Conservation (phyloP, 1,140 invertebrate species). For the Brachionus calyciflorus region DNA sequence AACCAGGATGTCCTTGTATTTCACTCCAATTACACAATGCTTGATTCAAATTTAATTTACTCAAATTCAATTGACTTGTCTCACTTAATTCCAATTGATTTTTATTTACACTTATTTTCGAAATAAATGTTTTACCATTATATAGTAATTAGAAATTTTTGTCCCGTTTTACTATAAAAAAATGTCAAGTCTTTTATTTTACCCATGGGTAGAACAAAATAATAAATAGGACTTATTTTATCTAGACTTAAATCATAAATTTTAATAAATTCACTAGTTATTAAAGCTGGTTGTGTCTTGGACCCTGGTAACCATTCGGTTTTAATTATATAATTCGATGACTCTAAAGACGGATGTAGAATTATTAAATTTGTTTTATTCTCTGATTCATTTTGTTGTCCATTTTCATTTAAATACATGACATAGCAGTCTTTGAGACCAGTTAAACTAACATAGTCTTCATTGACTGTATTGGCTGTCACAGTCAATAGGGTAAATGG, state of each 20-base stretch:
- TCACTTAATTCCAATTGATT: slow-evolving; percentile 52
- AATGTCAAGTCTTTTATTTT: slow-evolving; percentile 25
- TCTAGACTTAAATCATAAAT: slow-evolving; percentile 86
- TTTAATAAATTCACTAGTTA: slow-evolving; percentile 94
- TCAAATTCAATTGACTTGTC: slow-evolving; percentile 56
- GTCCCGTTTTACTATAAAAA: slow-evolving; percentile 59
- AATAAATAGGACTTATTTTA: slow-evolving; percentile 83
- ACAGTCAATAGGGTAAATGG: slow-evolving; percentile 90
- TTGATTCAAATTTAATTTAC: slow-evolving; percentile 65
- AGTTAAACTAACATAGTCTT: slow-evolving; percentile 89
- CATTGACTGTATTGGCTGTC: slow-evolving; percentile 85
- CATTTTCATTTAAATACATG: slow-evolving; percentile 23
- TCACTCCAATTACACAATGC: slow-evolving; percentile 94
- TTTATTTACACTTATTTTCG: slow-evolving; percentile 49
- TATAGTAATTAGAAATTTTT: slow-evolving; percentile 81
- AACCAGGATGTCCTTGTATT: slow-evolving; percentile 85
- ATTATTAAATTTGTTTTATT: slow-evolving; percentile 68
- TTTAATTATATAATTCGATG: slow-evolving; percentile 92
- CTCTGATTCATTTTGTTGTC: not conserved
- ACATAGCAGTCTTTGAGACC: slow-evolving; percentile 72
- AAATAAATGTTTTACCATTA: slow-evolving; percentile 84
- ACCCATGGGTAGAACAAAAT: slow-evolving; percentile 87
- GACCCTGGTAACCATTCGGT: slow-evolving; percentile 89
- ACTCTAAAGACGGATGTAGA: slow-evolving; percentile 82
- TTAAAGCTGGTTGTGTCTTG: slow-evolving; percentile 77